A percentile compares a stretch with the other conserved stretches of the same genome.
phyloP scores from a whole-genome alignment of 2,113 vertebrate genomes.

The Ariopsis seemanni region DNA sequence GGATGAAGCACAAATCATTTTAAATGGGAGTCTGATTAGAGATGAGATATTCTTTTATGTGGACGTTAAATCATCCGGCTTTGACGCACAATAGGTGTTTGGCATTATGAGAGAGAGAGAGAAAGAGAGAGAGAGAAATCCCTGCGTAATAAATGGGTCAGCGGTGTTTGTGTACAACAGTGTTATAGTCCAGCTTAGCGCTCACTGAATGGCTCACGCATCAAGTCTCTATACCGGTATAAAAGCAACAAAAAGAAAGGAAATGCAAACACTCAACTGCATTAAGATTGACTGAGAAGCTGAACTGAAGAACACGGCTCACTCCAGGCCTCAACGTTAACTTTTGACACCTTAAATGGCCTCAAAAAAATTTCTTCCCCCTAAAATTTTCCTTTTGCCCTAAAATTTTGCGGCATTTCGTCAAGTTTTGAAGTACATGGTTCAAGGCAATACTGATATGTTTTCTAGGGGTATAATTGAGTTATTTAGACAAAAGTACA shows the following conservation, averaged over 20 bases:
- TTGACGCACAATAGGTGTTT: conserved; percentile 29
- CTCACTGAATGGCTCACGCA: conserved; percentile 22
- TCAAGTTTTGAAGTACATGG: no score
- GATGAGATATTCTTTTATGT: conserved; percentile 46
- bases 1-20: conserved; percentile 41
- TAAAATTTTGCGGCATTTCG: no score
- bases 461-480: no score
- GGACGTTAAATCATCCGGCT: conserved; percentile 33
- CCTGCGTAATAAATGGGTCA: conserved; percentile 47
- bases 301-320: background rate
- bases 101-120: conserved; percentile 3
- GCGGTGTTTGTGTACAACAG: conserved; percentile 36
- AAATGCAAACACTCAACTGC: background rate
- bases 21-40: conserved; percentile 36
- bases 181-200: conserved; percentile 41
- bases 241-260: background rate
- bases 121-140: background rate
- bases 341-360: no score
- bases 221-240: conserved; percentile 1
- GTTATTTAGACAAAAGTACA: no score
- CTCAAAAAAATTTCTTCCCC: no score
- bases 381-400: no score
- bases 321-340: no score
- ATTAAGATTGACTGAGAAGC: background rate
- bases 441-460: no score